Evolutionary conservation across 1,140 invertebrate genomes (phyloP).

Genomic region (Bombus cullumanus): DNA sequence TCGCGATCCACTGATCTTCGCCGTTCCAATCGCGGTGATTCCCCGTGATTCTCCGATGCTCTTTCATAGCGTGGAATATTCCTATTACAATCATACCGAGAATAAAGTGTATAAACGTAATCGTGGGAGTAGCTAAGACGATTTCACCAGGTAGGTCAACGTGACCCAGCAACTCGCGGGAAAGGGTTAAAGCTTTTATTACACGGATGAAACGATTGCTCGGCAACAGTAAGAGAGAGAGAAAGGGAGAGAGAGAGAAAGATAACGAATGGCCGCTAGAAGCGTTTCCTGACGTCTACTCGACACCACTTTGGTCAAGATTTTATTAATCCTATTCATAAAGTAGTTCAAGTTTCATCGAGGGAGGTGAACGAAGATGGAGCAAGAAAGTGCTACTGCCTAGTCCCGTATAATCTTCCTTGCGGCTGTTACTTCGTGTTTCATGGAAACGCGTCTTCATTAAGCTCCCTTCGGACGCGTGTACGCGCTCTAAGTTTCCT

Average conservation of each 20-base stretch:
- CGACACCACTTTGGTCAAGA: conserved; percentile 34
- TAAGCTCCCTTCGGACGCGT: conserved; percentile 37
- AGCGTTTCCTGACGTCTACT: conserved; percentile 41
- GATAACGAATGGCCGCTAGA: conserved; percentile 13
- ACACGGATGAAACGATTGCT: background rate
- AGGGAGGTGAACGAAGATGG: background rate
- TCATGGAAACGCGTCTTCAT: conserved; percentile 59
- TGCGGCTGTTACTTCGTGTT: conserved; percentile 44
- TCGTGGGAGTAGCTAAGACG: conserved; percentile 25
- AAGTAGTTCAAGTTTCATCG: conserved; percentile 58
- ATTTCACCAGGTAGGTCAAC: conserved; percentile 2
- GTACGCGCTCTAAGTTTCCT: conserved; percentile 16
- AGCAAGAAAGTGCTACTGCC: background rate
- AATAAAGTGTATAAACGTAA: background rate
- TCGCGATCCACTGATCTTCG: background rate
- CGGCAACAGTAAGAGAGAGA: background rate
- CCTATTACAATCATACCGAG: background rate
- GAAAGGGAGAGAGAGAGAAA: background rate
- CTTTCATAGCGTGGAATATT: too few species aligned
- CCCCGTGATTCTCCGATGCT: background rate
- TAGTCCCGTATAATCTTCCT: conserved; percentile 50
- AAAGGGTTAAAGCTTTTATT: background rate
- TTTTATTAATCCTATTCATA: conserved; percentile 69
- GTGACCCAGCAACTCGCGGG: background rate
- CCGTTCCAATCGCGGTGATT: background rate